Percentiles rank a stretch among this genome's conserved stretches.
Evolutionary conservation across 2,113 vertebrate species (phyloP).

Genomic region (Anser brachyrhynchus): DNA sequence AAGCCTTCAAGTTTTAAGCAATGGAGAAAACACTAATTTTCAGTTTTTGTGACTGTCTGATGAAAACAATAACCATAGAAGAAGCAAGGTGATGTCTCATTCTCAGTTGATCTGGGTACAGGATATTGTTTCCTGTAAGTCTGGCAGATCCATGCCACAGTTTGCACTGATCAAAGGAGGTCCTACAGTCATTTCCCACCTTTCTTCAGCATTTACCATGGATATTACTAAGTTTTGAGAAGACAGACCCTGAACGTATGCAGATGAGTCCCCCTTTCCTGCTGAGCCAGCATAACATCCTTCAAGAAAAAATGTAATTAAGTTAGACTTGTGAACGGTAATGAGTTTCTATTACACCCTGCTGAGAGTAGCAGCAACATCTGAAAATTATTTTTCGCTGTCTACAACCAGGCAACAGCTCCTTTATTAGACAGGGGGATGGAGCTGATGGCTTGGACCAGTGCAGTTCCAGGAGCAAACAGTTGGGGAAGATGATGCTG

Average conservation of each 20-base stretch:
- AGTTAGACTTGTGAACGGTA: conserved; percentile 65
- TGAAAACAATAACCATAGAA: neutral
- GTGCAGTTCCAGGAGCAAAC: neutral
- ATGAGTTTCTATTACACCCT: conserved; percentile 67
- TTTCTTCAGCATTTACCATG: conserved; percentile 10
- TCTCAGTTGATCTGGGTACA: neutral
- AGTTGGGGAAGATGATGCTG: neutral
- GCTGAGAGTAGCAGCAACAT: conserved; percentile 61
- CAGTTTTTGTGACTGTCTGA: neutral
- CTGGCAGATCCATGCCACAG: neutral
- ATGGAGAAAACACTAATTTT: neutral
- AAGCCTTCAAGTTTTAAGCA: neutral
- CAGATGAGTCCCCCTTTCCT: conserved; percentile 33
- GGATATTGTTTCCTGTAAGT: neutral
- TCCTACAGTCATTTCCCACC: neutral
- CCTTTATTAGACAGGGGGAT: conserved; percentile 3
- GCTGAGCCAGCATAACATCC: conserved; percentile 40
- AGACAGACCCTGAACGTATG: conserved; percentile 8
- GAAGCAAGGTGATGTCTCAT: neutral
- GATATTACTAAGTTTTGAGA: conserved; percentile 28
- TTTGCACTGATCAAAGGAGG: neutral
- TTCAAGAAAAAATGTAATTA: conserved; percentile 70
- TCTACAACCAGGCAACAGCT: conserved; percentile 27
- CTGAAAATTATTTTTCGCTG: conserved; percentile 43
- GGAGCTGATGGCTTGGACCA: neutral